A percentile compares a stretch with the other conserved stretches of the same genome.
phyloP scores from a whole-genome alignment of 2,113 vertebrate genomes.

The Dinomys branickii region DNA sequence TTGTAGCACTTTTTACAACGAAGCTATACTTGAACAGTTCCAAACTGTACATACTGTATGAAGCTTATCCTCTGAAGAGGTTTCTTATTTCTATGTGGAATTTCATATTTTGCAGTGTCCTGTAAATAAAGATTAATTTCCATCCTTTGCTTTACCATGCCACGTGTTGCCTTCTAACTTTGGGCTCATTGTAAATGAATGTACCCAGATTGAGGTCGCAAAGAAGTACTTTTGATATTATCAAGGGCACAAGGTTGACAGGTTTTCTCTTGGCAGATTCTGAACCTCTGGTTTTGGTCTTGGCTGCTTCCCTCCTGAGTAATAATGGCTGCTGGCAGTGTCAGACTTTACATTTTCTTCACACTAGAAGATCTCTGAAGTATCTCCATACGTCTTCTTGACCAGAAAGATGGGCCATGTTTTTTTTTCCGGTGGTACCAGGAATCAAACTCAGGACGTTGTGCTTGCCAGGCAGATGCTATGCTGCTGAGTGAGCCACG shows the following conservation, averaged over 20 bases:
- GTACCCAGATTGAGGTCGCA: too few species aligned
- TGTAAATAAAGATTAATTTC: conserved; percentile 85
- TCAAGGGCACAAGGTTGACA: not conserved
- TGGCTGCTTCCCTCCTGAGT: not conserved
- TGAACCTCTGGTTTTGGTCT: not conserved
- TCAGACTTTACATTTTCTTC: not conserved
- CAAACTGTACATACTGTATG: conserved; percentile 81
- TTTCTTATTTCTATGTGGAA: conserved; percentile 80
- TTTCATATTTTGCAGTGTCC: conserved; percentile 68
- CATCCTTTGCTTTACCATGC: conserved; percentile 44
- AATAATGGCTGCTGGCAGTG: not conserved
- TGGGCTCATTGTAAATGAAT: not conserved
- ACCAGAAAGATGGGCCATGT: not conserved
- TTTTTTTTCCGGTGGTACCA: not conserved
- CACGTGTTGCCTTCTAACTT: not conserved
- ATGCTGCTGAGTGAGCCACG: too few species aligned
- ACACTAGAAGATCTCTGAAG: not conserved
- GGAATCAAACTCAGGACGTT: too few species aligned
- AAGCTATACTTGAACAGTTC: conserved; percentile 88
- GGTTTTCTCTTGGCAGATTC: not conserved
- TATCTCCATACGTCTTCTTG: not conserved
- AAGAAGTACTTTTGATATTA: not conserved
- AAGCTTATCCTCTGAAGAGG: conserved; percentile 68
- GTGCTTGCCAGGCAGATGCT: too few species aligned
- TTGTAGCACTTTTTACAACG: conserved; percentile 87